Percentiles rank a stretch among this genome's conserved stretches.
Evolutionary conservation across 2,888 invertebrate genomes (phyloP).

Genomic region (Drosophila nigricruria): DNA sequence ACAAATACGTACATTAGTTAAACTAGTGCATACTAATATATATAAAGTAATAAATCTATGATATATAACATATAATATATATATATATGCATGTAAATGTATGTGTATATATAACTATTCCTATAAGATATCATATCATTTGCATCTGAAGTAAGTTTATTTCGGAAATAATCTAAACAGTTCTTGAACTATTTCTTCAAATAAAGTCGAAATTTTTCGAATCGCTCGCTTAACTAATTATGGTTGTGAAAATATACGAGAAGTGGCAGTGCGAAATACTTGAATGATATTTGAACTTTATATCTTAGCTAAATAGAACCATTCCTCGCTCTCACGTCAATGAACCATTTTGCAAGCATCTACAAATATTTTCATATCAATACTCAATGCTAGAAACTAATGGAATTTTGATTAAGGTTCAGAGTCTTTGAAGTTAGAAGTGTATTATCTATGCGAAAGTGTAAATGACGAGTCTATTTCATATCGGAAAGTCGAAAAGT

Average conservation of each 20-base stretch:
- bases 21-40: neutral
- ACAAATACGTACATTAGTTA: neutral
- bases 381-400: constrained; percentile 16
- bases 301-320: constrained; percentile 17
- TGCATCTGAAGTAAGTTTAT: constrained; percentile 39
- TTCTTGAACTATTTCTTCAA: constrained; percentile 19
- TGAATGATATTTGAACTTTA: constrained; percentile 5
- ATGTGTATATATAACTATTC: constrained; percentile 22
- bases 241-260: constrained; percentile 80
- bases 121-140: constrained; percentile 54
- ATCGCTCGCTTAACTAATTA: constrained; percentile 85
- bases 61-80: constrained; percentile 5
- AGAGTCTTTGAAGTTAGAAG: constrained; percentile 8
- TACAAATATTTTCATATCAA: constrained; percentile 43
- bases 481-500: constrained; percentile 33
- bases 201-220: constrained; percentile 39
- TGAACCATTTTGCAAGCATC: neutral
- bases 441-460: constrained; percentile 22
- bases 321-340: constrained; percentile 4
- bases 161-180: constrained; percentile 3
- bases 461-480: constrained; percentile 14
- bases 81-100: neutral
- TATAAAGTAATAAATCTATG: neutral
- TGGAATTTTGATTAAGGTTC: constrained; percentile 5
- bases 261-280: constrained; percentile 14